A percentile compares a stretch with the other conserved stretches of the same genome.
phyloP scores from a whole-genome alignment of 2,888 invertebrate species.

The Philereme transversata region DNA sequence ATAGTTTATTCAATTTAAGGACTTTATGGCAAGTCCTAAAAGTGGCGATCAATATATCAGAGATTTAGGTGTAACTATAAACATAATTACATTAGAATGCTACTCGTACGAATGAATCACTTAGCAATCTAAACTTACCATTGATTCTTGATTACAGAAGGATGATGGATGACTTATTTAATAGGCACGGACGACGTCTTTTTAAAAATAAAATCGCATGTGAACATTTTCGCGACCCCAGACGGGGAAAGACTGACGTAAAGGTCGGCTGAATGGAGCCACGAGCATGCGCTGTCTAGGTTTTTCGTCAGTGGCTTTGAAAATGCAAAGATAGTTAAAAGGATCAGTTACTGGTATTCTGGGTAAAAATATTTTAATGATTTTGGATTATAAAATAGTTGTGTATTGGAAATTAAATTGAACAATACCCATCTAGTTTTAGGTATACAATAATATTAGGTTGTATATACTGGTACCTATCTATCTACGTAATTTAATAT shows the following conservation, averaged over 20 bases:
- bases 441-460: too few species aligned
- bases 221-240: constrained; percentile 32
- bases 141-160: constrained; percentile 3
- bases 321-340: neutral
- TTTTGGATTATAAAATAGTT: too few species aligned
- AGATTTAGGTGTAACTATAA: constrained; percentile 1
- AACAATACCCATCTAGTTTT: too few species aligned
- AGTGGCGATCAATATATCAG: constrained; percentile 18
- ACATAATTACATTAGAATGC: neutral
- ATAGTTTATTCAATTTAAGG: neutral
- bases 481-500: too few species aligned
- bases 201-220: neutral
- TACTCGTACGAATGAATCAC: neutral
- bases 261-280: constrained; percentile 28
- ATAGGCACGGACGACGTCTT: constrained; percentile 9
- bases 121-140: constrained; percentile 7
- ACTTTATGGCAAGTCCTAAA: constrained; percentile 4
- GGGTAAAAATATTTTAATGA: too few species aligned
- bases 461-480: too few species aligned
- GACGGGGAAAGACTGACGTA: constrained; percentile 50
- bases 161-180: constrained; percentile 2
- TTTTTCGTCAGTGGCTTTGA: neutral
- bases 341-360: too few species aligned
- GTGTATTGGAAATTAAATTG: too few species aligned
- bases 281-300: constrained; percentile 29